Evolutionary conservation across 2,113 vertebrate species (phyloP).

Genomic region (Phoenicopterus ruber): DNA sequence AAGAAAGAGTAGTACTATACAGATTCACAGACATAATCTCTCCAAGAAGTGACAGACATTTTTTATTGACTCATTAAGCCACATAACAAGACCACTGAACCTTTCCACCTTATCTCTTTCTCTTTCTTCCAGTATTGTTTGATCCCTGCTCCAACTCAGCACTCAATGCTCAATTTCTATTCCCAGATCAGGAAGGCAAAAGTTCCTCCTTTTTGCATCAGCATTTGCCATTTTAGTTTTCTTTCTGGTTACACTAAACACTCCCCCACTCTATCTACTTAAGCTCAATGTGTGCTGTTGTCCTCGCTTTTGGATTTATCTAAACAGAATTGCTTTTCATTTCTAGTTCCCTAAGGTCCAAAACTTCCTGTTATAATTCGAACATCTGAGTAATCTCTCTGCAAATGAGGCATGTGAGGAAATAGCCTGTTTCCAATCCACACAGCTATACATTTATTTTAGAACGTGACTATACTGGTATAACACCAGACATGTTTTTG

Average conservation of each 20-base stretch:
- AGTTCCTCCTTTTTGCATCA: not conserved
- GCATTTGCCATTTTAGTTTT: not conserved
- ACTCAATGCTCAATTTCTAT: not conserved
- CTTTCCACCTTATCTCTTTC: not conserved
- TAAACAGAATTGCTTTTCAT: not conserved
- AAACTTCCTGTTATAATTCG: not conserved
- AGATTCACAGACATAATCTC: not conserved
- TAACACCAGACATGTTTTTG: not conserved
- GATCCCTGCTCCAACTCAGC: not conserved
- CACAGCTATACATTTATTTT: not conserved
- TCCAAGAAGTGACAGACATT: not conserved
- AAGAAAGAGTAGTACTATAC: not conserved
- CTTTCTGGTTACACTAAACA: not conserved
- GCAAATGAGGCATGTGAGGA: not conserved
- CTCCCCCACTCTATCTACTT: not conserved
- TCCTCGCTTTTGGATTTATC: not conserved
- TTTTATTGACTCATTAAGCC: not conserved
- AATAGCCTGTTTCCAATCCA: not conserved
- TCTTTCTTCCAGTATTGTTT: not conserved
- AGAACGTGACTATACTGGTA: not conserved
- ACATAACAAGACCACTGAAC: not conserved
- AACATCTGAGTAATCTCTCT: not conserved
- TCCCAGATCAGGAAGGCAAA: not conserved
- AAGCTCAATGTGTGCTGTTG: not conserved
- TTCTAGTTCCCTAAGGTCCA: not conserved